A percentile compares a stretch with the other conserved stretches of the same genome.
Evolutionary conservation across 2,113 vertebrate genomes (phyloP).

Genomic region (Petromus typicus): DNA sequence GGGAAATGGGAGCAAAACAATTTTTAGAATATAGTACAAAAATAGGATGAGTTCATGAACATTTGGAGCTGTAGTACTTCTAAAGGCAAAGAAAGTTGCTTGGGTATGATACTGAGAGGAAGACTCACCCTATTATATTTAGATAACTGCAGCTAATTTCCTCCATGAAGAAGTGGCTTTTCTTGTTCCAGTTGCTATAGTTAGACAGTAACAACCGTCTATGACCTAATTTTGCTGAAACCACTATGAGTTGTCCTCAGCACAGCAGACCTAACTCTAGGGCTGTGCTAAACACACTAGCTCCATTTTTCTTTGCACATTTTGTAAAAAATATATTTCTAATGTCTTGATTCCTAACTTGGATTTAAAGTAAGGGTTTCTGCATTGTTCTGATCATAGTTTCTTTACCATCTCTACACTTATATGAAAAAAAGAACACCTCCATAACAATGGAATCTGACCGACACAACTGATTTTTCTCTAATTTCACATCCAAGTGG

Average conservation of each 20-base stretch:
- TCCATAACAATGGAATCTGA: background rate
- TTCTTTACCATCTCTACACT: background rate
- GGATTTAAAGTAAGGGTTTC: background rate
- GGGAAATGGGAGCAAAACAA: background rate
- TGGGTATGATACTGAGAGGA: background rate
- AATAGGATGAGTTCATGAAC: conserved; percentile 12
- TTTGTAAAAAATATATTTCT: conserved; percentile 11
- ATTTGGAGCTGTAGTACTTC: background rate
- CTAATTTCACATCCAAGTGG: background rate
- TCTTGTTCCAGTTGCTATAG: background rate
- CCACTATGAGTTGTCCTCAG: background rate
- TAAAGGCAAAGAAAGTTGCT: background rate
- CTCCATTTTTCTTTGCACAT: background rate
- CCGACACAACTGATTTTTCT: background rate
- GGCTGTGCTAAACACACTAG: background rate
- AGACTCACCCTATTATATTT: background rate
- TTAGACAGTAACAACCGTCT: background rate
- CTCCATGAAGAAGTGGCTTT: background rate
- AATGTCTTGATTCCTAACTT: background rate
- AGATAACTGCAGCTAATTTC: background rate
- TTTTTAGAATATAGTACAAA: conserved; percentile 48
- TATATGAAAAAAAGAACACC: background rate
- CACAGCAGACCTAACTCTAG: background rate
- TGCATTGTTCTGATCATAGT: background rate
- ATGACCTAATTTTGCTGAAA: background rate